Evolutionary conservation across 2,888 invertebrate genomes (phyloP).

Genomic region (Siphonodentalium dalli): DNA sequence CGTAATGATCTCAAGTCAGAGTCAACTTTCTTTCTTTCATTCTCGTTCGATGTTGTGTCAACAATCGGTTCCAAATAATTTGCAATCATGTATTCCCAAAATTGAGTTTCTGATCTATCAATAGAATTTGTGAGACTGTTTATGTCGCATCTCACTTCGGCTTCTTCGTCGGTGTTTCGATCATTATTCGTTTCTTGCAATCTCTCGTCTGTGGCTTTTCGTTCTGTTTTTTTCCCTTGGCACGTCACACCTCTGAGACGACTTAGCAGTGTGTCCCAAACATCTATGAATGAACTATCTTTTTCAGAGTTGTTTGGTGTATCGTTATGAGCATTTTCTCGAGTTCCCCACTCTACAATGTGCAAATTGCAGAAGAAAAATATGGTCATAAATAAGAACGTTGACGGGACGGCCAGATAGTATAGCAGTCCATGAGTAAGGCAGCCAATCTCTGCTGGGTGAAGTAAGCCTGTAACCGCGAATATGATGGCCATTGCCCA

Average conservation of each 20-base stretch:
- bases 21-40: constrained; percentile 52
- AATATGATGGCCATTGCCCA: constrained; percentile 82
- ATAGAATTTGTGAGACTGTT: constrained; percentile 68
- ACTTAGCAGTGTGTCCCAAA: too few species aligned
- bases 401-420: constrained; percentile 90
- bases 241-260: too few species aligned
- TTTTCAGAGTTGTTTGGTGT: too few species aligned
- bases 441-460: constrained; percentile 79
- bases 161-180: constrained; percentile 18
- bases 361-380: constrained; percentile 92
- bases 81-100: constrained; percentile 92
- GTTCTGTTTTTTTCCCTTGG: constrained; percentile 71
- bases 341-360: constrained; percentile 91
- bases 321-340: constrained; percentile 72
- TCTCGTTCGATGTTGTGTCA: constrained; percentile 87
- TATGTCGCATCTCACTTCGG: constrained; percentile 24
- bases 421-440: constrained; percentile 77
- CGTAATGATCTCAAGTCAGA: constrained; percentile 20
- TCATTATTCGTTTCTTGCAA: constrained; percentile 74
- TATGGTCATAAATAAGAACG: constrained; percentile 90
- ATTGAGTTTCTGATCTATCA: constrained; percentile 81
- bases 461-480: constrained; percentile 92
- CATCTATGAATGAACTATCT: too few species aligned
- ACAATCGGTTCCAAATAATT: constrained; percentile 94
- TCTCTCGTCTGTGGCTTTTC: constrained; percentile 80